A percentile compares a stretch with the other conserved stretches of the same genome.
phyloP scores from a whole-genome alignment of 2,113 vertebrate genomes.

The Talpa occidentalis region DNA sequence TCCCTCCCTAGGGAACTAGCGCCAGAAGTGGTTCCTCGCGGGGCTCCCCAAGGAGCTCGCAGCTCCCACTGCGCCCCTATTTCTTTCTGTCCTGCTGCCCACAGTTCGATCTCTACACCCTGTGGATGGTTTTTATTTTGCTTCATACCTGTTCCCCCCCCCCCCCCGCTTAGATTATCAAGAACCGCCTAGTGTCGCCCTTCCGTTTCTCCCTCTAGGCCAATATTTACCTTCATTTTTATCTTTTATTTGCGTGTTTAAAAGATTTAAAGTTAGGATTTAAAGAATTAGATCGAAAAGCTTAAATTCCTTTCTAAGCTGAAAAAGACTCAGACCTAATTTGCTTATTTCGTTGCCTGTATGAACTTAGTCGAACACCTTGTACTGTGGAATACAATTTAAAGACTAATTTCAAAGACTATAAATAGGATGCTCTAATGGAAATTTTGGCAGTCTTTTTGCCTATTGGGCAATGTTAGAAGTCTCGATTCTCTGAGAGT shows the following conservation, averaged over 20 bases:
- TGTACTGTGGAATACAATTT: slow-evolving; percentile 50
- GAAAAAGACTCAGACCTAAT: neutral
- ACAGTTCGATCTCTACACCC: neutral
- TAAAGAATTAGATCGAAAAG: neutral
- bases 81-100: neutral
- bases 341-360: neutral
- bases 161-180: neutral
- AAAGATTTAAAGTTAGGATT: slow-evolving; percentile 10
- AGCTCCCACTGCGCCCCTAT: neutral
- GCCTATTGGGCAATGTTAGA: slow-evolving; percentile 11
- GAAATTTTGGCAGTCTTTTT: slow-evolving; percentile 65
- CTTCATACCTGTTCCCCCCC: neutral
- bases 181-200: neutral
- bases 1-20: neutral
- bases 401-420: slow-evolving; percentile 50
- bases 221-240: neutral
- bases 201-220: neutral
- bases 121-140: neutral
- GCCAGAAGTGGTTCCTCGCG: neutral
- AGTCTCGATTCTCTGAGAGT: slow-evolving; percentile 34
- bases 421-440: slow-evolving; percentile 76
- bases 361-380: slow-evolving; percentile 62
- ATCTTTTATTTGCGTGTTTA: neutral
- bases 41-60: neutral
- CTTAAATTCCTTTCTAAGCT: neutral